Percentiles rank a stretch among this genome's conserved stretches.
Conservation (phyloP, 2,797 vertebrate genomes). For the Perodicticus potto region DNA sequence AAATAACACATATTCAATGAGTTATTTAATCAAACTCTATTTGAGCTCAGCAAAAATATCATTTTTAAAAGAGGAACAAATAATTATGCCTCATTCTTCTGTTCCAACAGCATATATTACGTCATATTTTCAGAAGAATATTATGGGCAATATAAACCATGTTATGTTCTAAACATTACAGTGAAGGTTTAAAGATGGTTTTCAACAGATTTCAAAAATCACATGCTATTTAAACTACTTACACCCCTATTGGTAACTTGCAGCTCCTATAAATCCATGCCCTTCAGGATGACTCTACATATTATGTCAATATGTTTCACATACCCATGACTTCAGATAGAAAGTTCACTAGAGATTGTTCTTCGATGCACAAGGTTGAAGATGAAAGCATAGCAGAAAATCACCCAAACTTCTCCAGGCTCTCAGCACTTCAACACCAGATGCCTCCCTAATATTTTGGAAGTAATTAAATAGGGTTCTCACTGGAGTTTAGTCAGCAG, state of each 20-base stretch:
- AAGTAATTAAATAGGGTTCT: background rate
- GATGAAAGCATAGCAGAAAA: background rate
- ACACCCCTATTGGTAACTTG: background rate
- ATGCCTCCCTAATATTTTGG: background rate
- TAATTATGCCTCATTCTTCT: background rate
- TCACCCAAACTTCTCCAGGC: background rate
- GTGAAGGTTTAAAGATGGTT: slow-evolving; percentile 47
- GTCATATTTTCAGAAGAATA: slow-evolving; percentile 63
- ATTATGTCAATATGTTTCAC: background rate
- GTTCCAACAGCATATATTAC: background rate
- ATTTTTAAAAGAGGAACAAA: slow-evolving; percentile 35
- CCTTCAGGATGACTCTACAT: background rate
- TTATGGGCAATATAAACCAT: slow-evolving; percentile 5
- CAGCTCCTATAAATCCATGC: background rate
- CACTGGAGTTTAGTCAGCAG: background rate
- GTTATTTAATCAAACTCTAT: too few relatives aligned
- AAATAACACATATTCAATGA: slow-evolving; percentile 45
- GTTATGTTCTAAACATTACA: slow-evolving; percentile 60
- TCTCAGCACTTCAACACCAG: background rate
- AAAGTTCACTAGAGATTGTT: background rate
- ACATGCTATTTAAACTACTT: slow-evolving; percentile 16
- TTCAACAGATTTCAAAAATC: slow-evolving; percentile 60
- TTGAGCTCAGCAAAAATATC: slow-evolving; percentile 44
- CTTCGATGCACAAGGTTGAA: background rate
- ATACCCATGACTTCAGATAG: background rate